Base-by-base conservation (phyloP, 2,888 invertebrate genomes). In the Sminthurides aquaticus region DNA sequence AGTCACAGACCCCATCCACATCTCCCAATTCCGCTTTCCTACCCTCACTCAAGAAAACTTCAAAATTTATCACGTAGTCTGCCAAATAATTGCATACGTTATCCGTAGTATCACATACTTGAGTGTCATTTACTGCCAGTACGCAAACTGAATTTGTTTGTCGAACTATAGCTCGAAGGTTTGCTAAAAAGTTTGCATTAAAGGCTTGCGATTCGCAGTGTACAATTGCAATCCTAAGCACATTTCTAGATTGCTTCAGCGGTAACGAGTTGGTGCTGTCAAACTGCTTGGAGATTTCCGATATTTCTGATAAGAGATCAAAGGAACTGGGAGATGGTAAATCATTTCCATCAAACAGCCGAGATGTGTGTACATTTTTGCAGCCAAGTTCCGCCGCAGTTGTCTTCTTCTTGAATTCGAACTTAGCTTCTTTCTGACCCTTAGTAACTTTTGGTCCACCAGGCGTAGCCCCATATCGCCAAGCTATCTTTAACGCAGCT, bases 1-100 rank as follows among this genome's bases (percentile, higher is more conserved):
- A 56, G 20, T 68, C 62, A 56, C 73, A 73, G 34, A 73, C 49
- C 11, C 71, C 73, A 67, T 73, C 71, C 52, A 73, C 69, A 43
- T 69, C 69, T 18, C 73, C 73, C 0, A 73, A 61, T 49, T 73
- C 71, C 28, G 62, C 61, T 34, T 69, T 67, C 56, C 71, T 55
- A n/a, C 67, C 67, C 2, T 72, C 69, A 34, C 71, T 71, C 26
- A 70, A 57, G 5, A 73, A 61, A 1, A 64, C 65, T 61, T 73
- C 69, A 24, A 73, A 43, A 2, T 65, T 54, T 49, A 73, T 67
- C 25, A 73, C 69, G 59, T 67, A 65, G 62, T 73, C 73, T 0
- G 70, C 68, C 24, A 70, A 56, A 57, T 70, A 67, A 54, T 73
- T 69, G n/a, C 43, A 60, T 3, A 61, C 25, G 52, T 57, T n/a